These are phyloP conservation scores for Pyrgus malvae DNA, from an alignment of 2,888 invertebrate species.

Conservation along the genomic window DNA sequence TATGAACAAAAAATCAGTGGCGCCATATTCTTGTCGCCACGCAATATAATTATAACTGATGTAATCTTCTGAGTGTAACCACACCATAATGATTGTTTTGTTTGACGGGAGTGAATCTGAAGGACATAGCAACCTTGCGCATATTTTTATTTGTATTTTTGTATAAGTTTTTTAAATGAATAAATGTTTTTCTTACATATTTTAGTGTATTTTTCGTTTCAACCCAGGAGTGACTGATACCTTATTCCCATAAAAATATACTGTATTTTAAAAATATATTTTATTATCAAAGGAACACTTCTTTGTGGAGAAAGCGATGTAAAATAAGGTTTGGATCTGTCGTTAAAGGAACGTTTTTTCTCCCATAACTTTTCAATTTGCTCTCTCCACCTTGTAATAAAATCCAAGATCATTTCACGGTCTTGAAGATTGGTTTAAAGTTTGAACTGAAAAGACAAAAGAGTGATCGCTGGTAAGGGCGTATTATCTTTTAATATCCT, in stretches of 20 bases:
- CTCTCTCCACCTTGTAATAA: constrained; percentile 16
- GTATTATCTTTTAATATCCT: too few species aligned
- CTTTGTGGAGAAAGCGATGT: constrained; percentile 17
- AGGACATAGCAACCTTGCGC: too few species aligned
- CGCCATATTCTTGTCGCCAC: too few species aligned
- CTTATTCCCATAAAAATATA: constrained; percentile 8
- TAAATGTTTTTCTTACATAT: too few species aligned
- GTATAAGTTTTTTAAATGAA: background rate
- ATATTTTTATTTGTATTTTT: too few species aligned
- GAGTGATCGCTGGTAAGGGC: too few species aligned
- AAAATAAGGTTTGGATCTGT: constrained; percentile 15
- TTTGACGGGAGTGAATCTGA: too few species aligned
- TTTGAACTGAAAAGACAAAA: too few species aligned
- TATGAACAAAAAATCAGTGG: too few species aligned
- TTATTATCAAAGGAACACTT: constrained; percentile 14
- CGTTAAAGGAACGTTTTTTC: constrained; percentile 24
- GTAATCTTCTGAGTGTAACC: too few species aligned
- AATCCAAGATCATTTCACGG: constrained; percentile 2
- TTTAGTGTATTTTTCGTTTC: background rate
- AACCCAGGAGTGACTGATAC: background rate
- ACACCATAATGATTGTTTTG: too few species aligned
- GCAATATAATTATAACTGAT: too few species aligned
- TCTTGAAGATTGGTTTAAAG: background rate
- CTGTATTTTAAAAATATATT: constrained; percentile 12
- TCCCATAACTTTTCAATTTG: constrained; percentile 21